Base-by-base conservation (phyloP, 1,140 invertebrate species). In the Plectrocnemia conspersa region DNA sequence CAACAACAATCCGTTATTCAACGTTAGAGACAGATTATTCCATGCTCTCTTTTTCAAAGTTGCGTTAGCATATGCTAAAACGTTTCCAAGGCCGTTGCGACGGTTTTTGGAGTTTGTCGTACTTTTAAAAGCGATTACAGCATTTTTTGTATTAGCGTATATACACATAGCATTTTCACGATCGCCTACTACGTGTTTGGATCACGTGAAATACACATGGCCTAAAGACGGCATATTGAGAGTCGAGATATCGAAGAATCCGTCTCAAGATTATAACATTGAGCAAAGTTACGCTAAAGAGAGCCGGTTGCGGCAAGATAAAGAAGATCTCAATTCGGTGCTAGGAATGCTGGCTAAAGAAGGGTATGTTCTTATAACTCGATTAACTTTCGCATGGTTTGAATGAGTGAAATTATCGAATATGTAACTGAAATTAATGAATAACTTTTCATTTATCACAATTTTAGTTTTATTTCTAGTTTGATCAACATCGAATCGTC, bases 151-250 rank as follows among this genome's bases (percentile, higher is more conserved):
- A 27, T 78, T 98, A 59, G 84, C 89, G 24, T 98, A 98, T 70
- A 93, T 98, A 63, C 96, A 98, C 68, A 82, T 94, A 67, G 86
- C 88, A 32, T 97, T 97, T 72, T 93, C 93, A 47, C 82, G 89
- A 63, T 83, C 89, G 62, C 94, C 95, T 18, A 91, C 91, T 27
- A 94, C 91, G 64, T 99, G 96, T 76, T 78, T 98, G 58, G 84
- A 93, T 66, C 83, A 92, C 69, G 82, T 98, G 21, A 82, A 90
- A 68, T 80, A 90, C 60, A 82, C 84, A 15, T 98, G 96, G 96
- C 95, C 95, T 1, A 77, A 90, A 52, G 90, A 98, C 75, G 96
- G 97, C 10, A 94, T 99, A 59, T 75, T 99, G 2, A 72, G 91
- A 64, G 92, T 99, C n/a, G 95, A 98, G 77, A 95, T 98, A 64